Evolutionary conservation across 2,797 vertebrate genomes (phyloP).

Genomic region (Steatocranus sp.): DNA sequence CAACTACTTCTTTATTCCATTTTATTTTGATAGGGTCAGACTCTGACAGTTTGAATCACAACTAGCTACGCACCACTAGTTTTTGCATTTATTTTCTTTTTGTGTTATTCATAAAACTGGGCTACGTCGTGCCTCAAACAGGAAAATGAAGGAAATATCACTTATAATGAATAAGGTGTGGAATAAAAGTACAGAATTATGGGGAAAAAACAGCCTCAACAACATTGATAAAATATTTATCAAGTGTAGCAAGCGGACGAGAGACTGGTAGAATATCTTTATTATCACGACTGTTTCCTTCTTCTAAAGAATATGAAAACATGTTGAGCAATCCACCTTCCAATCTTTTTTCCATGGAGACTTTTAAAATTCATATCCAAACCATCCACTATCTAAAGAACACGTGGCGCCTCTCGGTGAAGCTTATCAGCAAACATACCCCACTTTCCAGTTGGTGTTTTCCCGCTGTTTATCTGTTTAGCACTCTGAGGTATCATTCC

Average conservation of each 20-base stretch:
- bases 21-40: slow-evolving; percentile 15
- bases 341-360: not conserved
- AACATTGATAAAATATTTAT: not conserved
- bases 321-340: not conserved
- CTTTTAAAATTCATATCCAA: not conserved
- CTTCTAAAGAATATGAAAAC: not conserved
- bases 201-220: not conserved
- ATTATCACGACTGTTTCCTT: not conserved
- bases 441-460: not conserved
- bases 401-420: not conserved
- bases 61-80: not conserved
- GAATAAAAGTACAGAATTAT: not conserved
- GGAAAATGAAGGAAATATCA: not conserved
- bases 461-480: slow-evolving; percentile 36
- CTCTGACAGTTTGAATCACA: slow-evolving; percentile 22
- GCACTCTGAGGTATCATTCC: slow-evolving; percentile 37
- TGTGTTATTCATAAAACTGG: slow-evolving; percentile 7
- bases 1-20: not conserved
- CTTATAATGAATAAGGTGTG: not conserved
- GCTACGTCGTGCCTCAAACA: not conserved
- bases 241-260: too few species aligned
- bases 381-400: not conserved
- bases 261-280: not conserved
- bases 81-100: not conserved
- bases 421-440: not conserved